Conservation (phyloP, 2,113 vertebrate genomes). For the Numenius arquata region DNA sequence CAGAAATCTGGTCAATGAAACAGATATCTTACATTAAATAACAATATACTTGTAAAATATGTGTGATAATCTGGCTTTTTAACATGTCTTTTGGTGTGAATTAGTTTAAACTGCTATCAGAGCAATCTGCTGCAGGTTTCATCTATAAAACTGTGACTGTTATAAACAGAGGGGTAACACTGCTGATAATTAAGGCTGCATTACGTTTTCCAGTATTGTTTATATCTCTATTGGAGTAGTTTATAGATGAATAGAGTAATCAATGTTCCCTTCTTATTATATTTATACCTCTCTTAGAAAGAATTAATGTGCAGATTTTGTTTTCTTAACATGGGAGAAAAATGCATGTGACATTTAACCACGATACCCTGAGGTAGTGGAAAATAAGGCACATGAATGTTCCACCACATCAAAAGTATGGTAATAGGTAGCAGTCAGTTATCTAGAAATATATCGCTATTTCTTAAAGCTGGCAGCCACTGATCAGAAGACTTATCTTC, state of each 20-base stretch:
- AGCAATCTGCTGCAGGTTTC: slow-evolving; percentile 7
- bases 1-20: background rate
- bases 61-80: background rate
- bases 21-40: background rate
- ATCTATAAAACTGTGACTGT: background rate
- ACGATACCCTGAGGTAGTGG: slow-evolving; percentile 16
- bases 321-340: slow-evolving; percentile 28
- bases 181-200: background rate
- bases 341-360: slow-evolving; percentile 26
- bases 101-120: background rate
- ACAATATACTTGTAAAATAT: background rate
- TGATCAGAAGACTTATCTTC: background rate
- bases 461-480: background rate
- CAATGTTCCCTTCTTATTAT: background rate
- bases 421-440: slow-evolving; percentile 23
- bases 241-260: slow-evolving; percentile 12
- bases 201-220: slow-evolving; percentile 6
- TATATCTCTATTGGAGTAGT: background rate
- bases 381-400: slow-evolving; percentile 17
- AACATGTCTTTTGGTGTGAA: background rate
- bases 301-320: slow-evolving; percentile 21
- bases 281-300: background rate
- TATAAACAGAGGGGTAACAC: background rate
- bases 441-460: slow-evolving; percentile 14
- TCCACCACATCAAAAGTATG: slow-evolving; percentile 24